phyloP scores from a whole-genome alignment of 2,888 invertebrate genomes.

The Eilema depressum region DNA sequence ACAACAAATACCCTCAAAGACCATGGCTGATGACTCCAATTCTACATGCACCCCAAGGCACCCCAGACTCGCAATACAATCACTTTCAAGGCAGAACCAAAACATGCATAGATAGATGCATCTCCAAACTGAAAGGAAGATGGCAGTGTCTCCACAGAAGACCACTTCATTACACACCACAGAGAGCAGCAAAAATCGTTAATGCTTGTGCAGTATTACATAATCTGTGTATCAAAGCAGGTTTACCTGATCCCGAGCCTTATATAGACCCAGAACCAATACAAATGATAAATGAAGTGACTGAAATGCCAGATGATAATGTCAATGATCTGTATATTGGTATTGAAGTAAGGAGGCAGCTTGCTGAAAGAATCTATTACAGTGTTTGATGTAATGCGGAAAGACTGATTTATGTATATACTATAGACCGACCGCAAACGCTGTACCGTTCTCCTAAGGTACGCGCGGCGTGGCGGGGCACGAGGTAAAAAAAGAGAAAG shows the following conservation, averaged over 20 bases:
- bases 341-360: constrained; percentile 67
- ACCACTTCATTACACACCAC: constrained; percentile 70
- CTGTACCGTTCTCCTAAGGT: too few species aligned
- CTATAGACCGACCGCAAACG: too few species aligned
- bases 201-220: constrained; percentile 73
- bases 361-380: constrained; percentile 69
- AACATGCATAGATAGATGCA: constrained; percentile 65
- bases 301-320: constrained; percentile 68
- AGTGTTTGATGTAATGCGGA: constrained; percentile 53
- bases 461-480: too few species aligned
- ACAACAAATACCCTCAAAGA: constrained; percentile 67
- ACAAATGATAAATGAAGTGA: constrained; percentile 58
- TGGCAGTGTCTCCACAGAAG: constrained; percentile 68
- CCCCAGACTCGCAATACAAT: constrained; percentile 71
- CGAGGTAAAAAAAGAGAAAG: too few species aligned
- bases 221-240: constrained; percentile 64
- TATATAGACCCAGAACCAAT: constrained; percentile 59
- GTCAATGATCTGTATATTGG: constrained; percentile 70
- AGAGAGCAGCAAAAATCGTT: constrained; percentile 69
- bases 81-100: constrained; percentile 67
- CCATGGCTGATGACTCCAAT: constrained; percentile 73
- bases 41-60: constrained; percentile 63
- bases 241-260: constrained; percentile 59
- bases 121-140: constrained; percentile 65
- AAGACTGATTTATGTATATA: neutral